Base-by-base conservation (phyloP, 2,888 invertebrate species). In the Leptarthrus brevirostris region DNA sequence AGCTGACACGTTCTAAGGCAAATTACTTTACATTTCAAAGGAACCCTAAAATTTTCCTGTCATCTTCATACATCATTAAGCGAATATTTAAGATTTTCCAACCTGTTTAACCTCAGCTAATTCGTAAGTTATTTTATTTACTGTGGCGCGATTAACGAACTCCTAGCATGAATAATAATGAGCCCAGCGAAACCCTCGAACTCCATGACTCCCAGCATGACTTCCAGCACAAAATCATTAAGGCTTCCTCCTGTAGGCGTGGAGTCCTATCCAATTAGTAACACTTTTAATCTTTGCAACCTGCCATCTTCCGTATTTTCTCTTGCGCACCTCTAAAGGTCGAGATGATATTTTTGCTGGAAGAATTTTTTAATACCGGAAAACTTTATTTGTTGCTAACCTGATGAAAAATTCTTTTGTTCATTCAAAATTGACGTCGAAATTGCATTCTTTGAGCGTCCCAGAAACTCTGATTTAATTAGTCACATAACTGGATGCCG, bases 321-420 rank as follows among this genome's bases (percentile, higher is more conserved):
- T 12, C 12, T 18, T n/a, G 14, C 22, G 20, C 34, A 12, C 24
- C 2, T 56, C 24, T 20, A 30, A 26, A 56, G 44, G 44, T 26
- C 24, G 52, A 52, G 61, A 12, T 36, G 34, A 22, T 58, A 47
- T 47, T 71, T 26, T 30, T 49, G 44, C 34, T 52, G 53, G 2
- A 74, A 58, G 72, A 75, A 75, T 75, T 72, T 75, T 72, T 69
- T 72, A 69, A 73, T 73, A 40, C 72, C 56, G 36, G 49, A 71
- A 72, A 75, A 54, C 69, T 69, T 69, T 69, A 52, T 73, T 75
- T 75, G 58, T 49, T 61, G 69, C 73, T 75, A 75, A 75, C 69
- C 72, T 71, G 73, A 74, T 75, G 73, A 75, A 74, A 74, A 75
- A 75, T 75, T 75, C 75, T 75, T 75, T 53, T 73, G 75, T 75